Conservation (phyloP, 2,888 invertebrate genomes). For the Galeopsomyia nigrocyanea region DNA sequence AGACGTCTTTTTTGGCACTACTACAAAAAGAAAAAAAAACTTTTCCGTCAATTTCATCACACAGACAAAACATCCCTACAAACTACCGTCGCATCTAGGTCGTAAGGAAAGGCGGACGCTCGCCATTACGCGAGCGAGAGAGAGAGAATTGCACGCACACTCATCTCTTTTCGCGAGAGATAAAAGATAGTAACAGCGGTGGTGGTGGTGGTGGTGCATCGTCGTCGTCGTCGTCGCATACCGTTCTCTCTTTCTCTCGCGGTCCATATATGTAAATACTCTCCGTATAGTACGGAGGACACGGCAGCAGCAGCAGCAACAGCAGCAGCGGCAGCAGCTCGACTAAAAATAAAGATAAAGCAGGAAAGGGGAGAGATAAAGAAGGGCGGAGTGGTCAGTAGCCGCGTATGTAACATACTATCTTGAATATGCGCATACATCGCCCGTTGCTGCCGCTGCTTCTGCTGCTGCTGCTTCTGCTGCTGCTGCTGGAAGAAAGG, state of each 20-base stretch:
- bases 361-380: slow-evolving; percentile 32
- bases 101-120: too few species aligned
- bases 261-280: slow-evolving; percentile 69
- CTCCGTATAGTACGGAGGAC: slow-evolving; percentile 53
- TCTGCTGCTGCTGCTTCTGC: background rate
- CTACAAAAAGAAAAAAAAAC: too few species aligned
- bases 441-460: slow-evolving; percentile 48
- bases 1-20: too few species aligned
- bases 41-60: background rate
- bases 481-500: slow-evolving; percentile 26
- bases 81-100: too few species aligned
- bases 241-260: slow-evolving; percentile 41
- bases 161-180: slow-evolving; percentile 58
- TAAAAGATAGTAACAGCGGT: slow-evolving; percentile 64
- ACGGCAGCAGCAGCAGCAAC: slow-evolving; percentile 27
- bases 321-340: slow-evolving; percentile 35
- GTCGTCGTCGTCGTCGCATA: background rate
- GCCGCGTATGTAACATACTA: slow-evolving; percentile 68
- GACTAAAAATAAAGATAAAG: slow-evolving; percentile 48
- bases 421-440: slow-evolving; percentile 68
- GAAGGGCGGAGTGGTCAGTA: slow-evolving; percentile 59
- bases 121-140: background rate
- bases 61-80: background rate
- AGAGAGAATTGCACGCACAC: slow-evolving; percentile 51
- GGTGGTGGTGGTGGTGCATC: too few species aligned